A percentile compares a stretch with the other conserved stretches of the same genome.
These are phyloP conservation scores for Regulus satrapa DNA, from an alignment of 2,113 vertebrate genomes.

Conservation along the genomic window DNA sequence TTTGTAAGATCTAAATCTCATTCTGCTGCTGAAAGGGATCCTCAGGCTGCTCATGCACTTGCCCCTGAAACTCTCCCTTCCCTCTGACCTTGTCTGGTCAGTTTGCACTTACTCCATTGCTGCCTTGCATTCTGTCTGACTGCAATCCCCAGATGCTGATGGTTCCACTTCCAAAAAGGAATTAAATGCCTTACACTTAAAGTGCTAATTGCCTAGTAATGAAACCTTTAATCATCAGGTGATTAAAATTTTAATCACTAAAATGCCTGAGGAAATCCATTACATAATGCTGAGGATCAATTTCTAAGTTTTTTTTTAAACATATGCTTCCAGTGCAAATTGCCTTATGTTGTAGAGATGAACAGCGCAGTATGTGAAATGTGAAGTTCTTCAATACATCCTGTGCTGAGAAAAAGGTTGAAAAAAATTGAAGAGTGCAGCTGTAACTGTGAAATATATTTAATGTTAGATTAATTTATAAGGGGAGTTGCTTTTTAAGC, in stretches of 20 bases:
- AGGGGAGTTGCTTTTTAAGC: neutral
- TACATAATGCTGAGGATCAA: slow-evolving; percentile 54
- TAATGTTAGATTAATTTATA: neutral
- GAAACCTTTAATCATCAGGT: slow-evolving; percentile 65
- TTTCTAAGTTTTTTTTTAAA: slow-evolving; percentile 38
- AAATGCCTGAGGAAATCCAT: slow-evolving; percentile 35
- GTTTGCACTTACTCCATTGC: neutral
- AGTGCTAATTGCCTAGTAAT: slow-evolving; percentile 64
- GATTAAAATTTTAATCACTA: slow-evolving; percentile 67
- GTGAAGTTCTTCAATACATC: neutral
- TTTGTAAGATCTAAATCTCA: neutral
- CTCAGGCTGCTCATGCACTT: neutral
- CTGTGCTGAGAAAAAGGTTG: neutral
- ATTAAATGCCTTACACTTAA: slow-evolving; percentile 47
- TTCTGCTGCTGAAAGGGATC: neutral
- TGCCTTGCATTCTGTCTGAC: neutral
- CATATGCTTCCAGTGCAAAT: neutral
- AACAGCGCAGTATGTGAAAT: neutral
- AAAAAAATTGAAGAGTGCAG: neutral
- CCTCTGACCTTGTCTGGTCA: neutral
- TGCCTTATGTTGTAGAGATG: neutral
- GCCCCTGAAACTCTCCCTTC: neutral
- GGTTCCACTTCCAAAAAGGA: neutral
- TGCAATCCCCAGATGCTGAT: neutral
- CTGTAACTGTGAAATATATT: neutral